Base-by-base conservation (phyloP, 2,888 invertebrate genomes). In the Bugulina stolonifera region DNA sequence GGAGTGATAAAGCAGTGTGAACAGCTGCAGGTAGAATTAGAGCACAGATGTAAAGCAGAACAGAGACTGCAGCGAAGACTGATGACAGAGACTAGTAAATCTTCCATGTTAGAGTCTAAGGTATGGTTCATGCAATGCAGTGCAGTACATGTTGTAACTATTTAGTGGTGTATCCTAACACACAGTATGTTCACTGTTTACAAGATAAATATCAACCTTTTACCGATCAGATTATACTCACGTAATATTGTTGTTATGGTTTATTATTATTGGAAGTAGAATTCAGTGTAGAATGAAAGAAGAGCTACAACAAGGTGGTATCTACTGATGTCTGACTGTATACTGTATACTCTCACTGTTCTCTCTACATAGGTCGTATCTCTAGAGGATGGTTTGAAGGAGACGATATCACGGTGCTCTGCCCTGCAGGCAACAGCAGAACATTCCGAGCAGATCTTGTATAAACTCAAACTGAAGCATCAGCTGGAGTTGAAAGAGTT, bases 401-500 rank as follows among this genome's bases (percentile, higher is more conserved):
- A 34, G 32, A 27, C 64, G 10, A 64, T 64, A 2, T 32, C 64
- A 14, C 27, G 64, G 14, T 64, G 64, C 32, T 29, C 64, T 10
- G 64, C 64, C 14, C 32, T 64, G 29, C 64, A 64, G 34, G 70
- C 23, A 3, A 18, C 43, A 2, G 70, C 54, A 23, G 43, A 52
- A 29, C 18, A 70, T 2, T 43, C 70, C 35, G 54, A 70, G n/a
- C 82, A 82, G 73, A 81, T 82, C 72, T 75, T 81, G 72, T 77
- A 81, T 1, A 75, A 79, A 29, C 77, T 81, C 58, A 81, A 81
- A 72, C 75, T 82, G 1, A 77, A 78, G 57, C 82, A 82, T 73
- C 80, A 81, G 73, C 77, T 81, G 18, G 80, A 82, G 70, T 72
- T 81, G 29, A 81, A 81, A 80, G 82, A 81, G 75, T 22, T 70